Percentiles rank a stretch among this genome's conserved stretches.
These are phyloP conservation scores for Podiceps cristatus DNA, from an alignment of 2,113 vertebrate species.

Conservation along the genomic window DNA sequence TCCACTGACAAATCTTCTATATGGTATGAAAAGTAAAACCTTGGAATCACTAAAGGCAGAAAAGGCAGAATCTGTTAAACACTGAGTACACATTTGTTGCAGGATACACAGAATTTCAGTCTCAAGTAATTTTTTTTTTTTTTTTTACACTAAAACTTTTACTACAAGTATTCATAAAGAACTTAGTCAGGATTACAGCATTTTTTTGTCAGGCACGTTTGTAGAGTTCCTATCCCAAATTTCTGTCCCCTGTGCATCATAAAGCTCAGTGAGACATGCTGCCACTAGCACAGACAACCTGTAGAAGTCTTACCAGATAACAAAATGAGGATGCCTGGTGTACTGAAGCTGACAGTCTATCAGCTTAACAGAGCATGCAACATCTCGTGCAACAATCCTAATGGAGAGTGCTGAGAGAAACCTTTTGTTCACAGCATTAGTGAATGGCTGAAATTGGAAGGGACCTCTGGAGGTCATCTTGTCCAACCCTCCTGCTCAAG, in stretches of 20 bases:
- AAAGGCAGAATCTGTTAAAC: neutral
- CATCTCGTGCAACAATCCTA: neutral
- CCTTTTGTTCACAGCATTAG: neutral
- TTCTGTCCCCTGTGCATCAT: neutral
- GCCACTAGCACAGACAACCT: neutral
- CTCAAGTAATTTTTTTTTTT: neutral
- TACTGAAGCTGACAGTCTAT: neutral
- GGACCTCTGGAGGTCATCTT: neutral
- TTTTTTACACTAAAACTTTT: neutral
- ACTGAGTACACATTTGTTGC: neutral
- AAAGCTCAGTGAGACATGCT: neutral
- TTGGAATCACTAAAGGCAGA: neutral
- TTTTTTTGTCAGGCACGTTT: neutral
- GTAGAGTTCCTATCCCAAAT: neutral
- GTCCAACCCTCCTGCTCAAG: neutral
- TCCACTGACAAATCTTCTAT: neutral
- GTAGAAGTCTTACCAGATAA: neutral
- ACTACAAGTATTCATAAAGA: neutral
- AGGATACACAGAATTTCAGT: neutral
- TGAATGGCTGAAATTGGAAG: neutral
- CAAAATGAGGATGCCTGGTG: neutral
- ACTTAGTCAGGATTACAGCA: neutral
- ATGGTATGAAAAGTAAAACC: neutral
- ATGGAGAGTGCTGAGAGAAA: neutral
- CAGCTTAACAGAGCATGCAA: constrained; percentile 3